Conservation (phyloP, 2,888 invertebrate species). For the Catotricha subobsoleta region DNA sequence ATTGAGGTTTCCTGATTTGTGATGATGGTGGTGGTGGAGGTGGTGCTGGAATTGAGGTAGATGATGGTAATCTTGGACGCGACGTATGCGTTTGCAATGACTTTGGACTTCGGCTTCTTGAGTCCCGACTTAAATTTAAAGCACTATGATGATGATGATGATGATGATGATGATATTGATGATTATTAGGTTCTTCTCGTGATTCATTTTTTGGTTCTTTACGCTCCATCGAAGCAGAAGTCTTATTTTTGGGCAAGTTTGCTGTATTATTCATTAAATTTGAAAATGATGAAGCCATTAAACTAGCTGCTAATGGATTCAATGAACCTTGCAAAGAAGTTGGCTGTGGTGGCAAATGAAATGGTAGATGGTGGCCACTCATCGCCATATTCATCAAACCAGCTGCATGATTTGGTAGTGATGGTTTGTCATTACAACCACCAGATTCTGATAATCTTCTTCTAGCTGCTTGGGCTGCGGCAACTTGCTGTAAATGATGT, state of each 20-base stretch:
- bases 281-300: constrained; percentile 43
- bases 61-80: constrained; percentile 10
- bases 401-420: constrained; percentile 24
- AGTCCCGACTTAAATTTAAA: constrained; percentile 42
- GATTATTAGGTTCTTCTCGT: constrained; percentile 16
- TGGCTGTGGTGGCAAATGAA: constrained; percentile 44
- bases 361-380: constrained; percentile 40
- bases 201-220: constrained; percentile 29
- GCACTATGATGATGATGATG: constrained; percentile 30
- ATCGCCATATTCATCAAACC: constrained; percentile 42
- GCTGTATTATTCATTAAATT: constrained; percentile 31
- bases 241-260: neutral
- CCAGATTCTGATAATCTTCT: constrained; percentile 33
- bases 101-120: constrained; percentile 13
- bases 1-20: constrained; percentile 15
- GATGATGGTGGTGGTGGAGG: neutral
- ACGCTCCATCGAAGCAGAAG: neutral
- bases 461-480: constrained; percentile 25
- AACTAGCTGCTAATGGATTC: constrained; percentile 38
- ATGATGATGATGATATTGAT: constrained; percentile 18
- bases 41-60: too few relatives aligned
- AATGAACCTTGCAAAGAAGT: constrained; percentile 34
- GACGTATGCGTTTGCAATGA: constrained; percentile 27
- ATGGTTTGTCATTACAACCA: constrained; percentile 17
- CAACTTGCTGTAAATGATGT: constrained; percentile 16